phyloP scores from a whole-genome alignment of 1,140 invertebrate species.

The Brachionus sp. region DNA sequence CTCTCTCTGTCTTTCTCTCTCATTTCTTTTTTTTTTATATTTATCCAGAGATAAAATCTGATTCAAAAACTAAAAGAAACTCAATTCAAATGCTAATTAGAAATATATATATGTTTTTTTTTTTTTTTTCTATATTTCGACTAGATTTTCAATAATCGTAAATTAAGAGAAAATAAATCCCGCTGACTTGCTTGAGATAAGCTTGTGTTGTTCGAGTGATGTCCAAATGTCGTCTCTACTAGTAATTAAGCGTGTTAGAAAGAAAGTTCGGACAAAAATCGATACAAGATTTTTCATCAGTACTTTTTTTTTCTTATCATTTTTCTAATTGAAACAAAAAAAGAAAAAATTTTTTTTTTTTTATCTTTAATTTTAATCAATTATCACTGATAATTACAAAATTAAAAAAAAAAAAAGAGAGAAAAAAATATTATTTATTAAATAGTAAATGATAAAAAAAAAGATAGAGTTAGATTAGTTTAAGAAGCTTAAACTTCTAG shows the following conservation, averaged over 20 bases:
- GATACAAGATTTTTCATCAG: not conserved
- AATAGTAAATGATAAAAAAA: too few relatives aligned
- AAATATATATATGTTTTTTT: not conserved
- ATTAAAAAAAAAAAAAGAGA: not conserved
- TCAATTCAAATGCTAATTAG: constrained; percentile 40
- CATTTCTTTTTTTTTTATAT: not conserved
- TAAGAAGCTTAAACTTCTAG: too few relatives aligned
- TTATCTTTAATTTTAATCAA: not conserved
- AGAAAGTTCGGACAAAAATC: not conserved
- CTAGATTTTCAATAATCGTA: not conserved
- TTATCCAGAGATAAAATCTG: constrained; percentile 22
- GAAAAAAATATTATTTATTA: too few relatives aligned
- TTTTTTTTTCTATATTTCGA: not conserved
- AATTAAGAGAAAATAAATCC: not conserved
- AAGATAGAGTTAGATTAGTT: not conserved
- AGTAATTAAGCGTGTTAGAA: not conserved
- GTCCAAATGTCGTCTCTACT: constrained; percentile 1
- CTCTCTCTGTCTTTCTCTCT: not conserved
- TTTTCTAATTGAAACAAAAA: not conserved
- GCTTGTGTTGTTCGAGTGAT: not conserved
- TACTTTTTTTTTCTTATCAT: too few relatives aligned
- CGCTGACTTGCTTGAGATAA: constrained; percentile 13
- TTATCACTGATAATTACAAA: not conserved
- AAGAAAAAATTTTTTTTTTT: not conserved
- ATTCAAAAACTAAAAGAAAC: constrained; percentile 8